A percentile compares a stretch with the other conserved stretches of the same genome.
Evolutionary conservation across 1,140 invertebrate genomes (phyloP).

Genomic region (Lepidostoma basale): DNA sequence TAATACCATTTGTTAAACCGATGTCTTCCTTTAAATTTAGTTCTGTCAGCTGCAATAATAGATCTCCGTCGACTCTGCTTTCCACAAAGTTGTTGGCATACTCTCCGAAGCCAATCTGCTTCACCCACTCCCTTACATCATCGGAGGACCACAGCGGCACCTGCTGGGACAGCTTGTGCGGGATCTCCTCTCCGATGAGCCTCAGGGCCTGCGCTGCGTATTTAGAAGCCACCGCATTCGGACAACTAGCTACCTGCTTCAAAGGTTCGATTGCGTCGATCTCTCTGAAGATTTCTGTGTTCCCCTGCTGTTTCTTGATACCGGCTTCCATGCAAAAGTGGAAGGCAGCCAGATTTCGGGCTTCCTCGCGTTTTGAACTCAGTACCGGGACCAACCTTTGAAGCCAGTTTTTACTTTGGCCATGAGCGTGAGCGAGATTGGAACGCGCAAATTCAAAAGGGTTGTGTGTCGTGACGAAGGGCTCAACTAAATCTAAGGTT

Average conservation of each 20-base stretch:
- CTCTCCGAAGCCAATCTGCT: slow-evolving; percentile 93
- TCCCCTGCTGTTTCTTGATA: slow-evolving; percentile 95
- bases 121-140: slow-evolving; percentile 97
- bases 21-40: slow-evolving; percentile 93
- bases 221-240: slow-evolving; percentile 96
- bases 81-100: slow-evolving; percentile 84
- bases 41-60: slow-evolving; percentile 91
- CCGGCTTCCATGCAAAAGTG: slow-evolving; percentile 99
- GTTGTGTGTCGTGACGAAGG: slow-evolving; percentile 92
- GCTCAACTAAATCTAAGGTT: slow-evolving; percentile 93
- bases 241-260: slow-evolving; percentile 96
- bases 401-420: slow-evolving; percentile 96
- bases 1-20: slow-evolving; percentile 91
- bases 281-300: slow-evolving; percentile 91
- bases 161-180: slow-evolving; percentile 96
- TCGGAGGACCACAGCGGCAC: slow-evolving; percentile 96
- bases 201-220: slow-evolving; percentile 95
- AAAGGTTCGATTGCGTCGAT: slow-evolving; percentile 95
- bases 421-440: slow-evolving; percentile 90
- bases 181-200: slow-evolving; percentile 95
- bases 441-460: slow-evolving; percentile 95
- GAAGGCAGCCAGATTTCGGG: slow-evolving; percentile 95
- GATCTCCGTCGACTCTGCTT: slow-evolving; percentile 96
- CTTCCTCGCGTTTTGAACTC: slow-evolving; percentile 93
- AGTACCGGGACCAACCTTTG: slow-evolving; percentile 93